These are phyloP conservation scores for Ia io DNA, from an alignment of 2,113 vertebrate genomes.

Conservation along the genomic window DNA sequence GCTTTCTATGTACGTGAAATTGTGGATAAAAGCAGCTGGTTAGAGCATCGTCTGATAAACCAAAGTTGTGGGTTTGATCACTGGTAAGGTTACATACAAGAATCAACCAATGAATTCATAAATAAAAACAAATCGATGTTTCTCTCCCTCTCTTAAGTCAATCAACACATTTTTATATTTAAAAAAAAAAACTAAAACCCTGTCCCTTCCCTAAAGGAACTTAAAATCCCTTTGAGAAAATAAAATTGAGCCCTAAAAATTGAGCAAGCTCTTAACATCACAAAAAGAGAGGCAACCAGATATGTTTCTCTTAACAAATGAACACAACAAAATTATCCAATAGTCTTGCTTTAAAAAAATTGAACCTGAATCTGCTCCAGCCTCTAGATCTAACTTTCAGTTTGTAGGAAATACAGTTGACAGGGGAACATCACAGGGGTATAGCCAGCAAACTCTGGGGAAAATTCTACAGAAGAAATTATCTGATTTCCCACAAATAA, in stretches of 20 bases:
- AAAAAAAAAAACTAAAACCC: neutral
- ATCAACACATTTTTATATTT: neutral
- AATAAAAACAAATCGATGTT: neutral
- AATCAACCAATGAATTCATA: neutral
- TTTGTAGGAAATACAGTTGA: neutral
- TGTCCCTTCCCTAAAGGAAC: neutral
- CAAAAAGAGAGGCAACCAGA: neutral
- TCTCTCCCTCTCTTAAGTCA: neutral
- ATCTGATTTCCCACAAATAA: neutral
- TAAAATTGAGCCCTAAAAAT: neutral
- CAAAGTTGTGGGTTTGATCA: neutral
- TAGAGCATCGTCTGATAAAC: neutral
- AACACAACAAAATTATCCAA: neutral
- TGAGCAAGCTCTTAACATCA: neutral
- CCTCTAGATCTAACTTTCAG: neutral
- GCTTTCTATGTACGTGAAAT: neutral
- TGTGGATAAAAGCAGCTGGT: neutral
- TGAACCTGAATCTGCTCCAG: neutral
- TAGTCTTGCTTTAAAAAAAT: neutral
- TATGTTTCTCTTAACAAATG: neutral
- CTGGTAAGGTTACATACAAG: neutral
- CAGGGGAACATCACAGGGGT: neutral
- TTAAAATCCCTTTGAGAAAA: neutral
- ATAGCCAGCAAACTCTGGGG: neutral
- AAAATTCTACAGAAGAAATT: neutral